These are phyloP conservation scores for Trididemnum nubilum DNA, from an alignment of 23 tunicate genomes.

Conservation along the genomic window DNA sequence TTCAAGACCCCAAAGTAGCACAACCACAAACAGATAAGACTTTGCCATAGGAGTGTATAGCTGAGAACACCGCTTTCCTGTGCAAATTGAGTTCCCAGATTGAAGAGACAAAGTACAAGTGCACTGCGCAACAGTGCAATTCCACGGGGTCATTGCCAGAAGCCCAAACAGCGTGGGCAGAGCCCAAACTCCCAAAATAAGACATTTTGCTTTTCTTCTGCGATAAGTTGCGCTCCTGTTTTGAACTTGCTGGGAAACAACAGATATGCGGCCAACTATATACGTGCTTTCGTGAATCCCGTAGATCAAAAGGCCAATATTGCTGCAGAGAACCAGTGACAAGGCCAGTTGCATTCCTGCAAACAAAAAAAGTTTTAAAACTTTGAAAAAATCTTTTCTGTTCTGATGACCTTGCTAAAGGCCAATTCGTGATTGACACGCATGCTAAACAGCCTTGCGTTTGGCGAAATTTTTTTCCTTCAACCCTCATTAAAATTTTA, in stretches of 20 bases:
- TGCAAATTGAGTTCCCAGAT: slow-evolving; percentile 57
- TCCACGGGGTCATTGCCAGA: slow-evolving; percentile 90
- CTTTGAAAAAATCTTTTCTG: too few species aligned
- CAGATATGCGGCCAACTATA: slow-evolving; percentile 49
- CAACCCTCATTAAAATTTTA: too few species aligned
- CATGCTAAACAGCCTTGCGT: too few species aligned
- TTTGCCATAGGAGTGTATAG: slow-evolving; percentile 94
- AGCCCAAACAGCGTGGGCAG: slow-evolving; percentile 71
- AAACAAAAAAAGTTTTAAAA: too few species aligned
- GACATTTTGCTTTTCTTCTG: slow-evolving; percentile 60
- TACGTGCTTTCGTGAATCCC: slow-evolving; percentile 85
- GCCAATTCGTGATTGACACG: too few species aligned
- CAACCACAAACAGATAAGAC: slow-evolving; percentile 77
- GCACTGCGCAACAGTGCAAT: slow-evolving; percentile 63
- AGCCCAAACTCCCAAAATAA: slow-evolving; percentile 79
- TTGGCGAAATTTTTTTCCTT: too few species aligned
- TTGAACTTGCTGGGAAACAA: background rate
- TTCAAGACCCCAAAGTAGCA: slow-evolving; percentile 78
- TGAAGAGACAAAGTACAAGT: slow-evolving; percentile 65
- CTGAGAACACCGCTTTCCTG: slow-evolving; percentile 48
- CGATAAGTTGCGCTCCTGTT: slow-evolving; percentile 40
- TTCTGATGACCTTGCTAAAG: too few species aligned
- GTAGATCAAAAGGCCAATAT: slow-evolving; percentile 90
- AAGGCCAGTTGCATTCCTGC: slow-evolving; percentile 85
- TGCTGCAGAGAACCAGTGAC: slow-evolving; percentile 82